Evolutionary conservation across 1,140 invertebrate genomes (phyloP).

Genomic region (Dufourea novaeangliae): DNA sequence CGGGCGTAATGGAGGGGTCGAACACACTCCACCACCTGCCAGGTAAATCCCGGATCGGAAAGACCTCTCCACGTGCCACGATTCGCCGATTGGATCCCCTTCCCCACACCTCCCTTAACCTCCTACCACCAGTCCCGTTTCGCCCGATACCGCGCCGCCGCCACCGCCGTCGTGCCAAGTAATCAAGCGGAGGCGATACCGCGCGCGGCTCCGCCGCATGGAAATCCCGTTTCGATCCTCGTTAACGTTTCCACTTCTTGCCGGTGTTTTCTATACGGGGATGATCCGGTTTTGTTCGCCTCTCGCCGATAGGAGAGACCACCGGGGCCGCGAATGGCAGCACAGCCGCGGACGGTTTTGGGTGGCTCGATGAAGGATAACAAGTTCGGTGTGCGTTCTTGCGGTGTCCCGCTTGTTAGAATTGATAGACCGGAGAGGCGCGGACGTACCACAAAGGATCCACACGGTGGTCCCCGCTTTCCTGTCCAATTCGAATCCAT

Average conservation of each 20-base stretch:
- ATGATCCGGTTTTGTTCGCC: conserved; percentile 39
- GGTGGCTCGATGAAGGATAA: conserved; percentile 23
- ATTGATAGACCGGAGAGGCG: not conserved
- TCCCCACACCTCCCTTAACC: too few species aligned
- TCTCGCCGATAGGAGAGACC: too few species aligned
- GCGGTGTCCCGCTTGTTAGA: conserved; percentile 18
- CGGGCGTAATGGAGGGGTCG: conserved; percentile 49
- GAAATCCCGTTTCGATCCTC: conserved; percentile 43
- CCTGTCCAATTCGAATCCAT: not conserved
- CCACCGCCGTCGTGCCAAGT: conserved; percentile 35
- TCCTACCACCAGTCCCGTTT: conserved; percentile 55
- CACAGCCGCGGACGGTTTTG: conserved; percentile 15
- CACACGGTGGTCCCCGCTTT: not conserved
- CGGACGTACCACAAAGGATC: not conserved
- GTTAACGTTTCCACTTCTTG: conserved; percentile 51
- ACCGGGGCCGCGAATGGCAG: conserved; percentile 3
- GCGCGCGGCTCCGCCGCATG: conserved; percentile 28
- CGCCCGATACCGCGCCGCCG: conserved; percentile 22
- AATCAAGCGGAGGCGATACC: conserved; percentile 45
- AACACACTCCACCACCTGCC: conserved; percentile 53
- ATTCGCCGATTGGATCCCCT: conserved; percentile 64
- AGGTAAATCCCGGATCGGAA: conserved; percentile 47
- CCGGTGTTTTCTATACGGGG: conserved; percentile 40
- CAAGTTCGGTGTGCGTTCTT: conserved; percentile 1
- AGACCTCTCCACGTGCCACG: conserved; percentile 61